These are phyloP conservation scores for Prunella strophiata DNA, from an alignment of 2,797 vertebrate species.

Conservation along the genomic window DNA sequence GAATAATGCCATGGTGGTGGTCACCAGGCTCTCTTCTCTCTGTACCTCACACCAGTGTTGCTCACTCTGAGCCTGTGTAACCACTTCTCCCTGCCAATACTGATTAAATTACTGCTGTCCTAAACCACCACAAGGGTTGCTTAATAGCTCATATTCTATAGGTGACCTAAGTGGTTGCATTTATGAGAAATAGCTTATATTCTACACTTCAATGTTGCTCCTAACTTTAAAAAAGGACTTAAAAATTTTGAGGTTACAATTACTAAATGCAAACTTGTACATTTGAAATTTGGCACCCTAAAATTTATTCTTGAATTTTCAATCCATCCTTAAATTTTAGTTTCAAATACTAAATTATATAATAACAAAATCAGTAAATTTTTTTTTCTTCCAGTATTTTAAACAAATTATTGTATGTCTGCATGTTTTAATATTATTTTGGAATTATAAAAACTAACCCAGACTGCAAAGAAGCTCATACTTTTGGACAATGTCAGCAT, in stretches of 20 bases:
- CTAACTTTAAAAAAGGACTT: background rate
- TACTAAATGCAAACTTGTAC: background rate
- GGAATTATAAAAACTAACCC: background rate
- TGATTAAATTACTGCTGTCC: background rate
- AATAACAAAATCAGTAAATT: background rate
- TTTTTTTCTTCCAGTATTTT: background rate
- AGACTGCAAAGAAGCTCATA: conserved; percentile 13
- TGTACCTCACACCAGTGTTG: accelerated
- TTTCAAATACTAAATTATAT: background rate
- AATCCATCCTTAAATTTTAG: background rate
- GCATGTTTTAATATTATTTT: background rate
- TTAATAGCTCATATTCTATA: background rate
- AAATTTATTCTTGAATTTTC: background rate
- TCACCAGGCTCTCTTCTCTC: background rate
- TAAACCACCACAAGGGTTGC: background rate
- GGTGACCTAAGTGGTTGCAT: background rate
- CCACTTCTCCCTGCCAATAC: background rate
- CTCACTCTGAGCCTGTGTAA: background rate
- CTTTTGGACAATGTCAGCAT: background rate
- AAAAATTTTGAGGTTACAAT: background rate
- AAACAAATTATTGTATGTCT: background rate
- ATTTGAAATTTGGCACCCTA: background rate
- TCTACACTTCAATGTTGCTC: background rate
- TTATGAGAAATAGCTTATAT: background rate
- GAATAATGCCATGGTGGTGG: background rate